These are phyloP conservation scores for Macrosteles quadrilineatus DNA, from an alignment of 1,140 invertebrate genomes.

Conservation along the genomic window DNA sequence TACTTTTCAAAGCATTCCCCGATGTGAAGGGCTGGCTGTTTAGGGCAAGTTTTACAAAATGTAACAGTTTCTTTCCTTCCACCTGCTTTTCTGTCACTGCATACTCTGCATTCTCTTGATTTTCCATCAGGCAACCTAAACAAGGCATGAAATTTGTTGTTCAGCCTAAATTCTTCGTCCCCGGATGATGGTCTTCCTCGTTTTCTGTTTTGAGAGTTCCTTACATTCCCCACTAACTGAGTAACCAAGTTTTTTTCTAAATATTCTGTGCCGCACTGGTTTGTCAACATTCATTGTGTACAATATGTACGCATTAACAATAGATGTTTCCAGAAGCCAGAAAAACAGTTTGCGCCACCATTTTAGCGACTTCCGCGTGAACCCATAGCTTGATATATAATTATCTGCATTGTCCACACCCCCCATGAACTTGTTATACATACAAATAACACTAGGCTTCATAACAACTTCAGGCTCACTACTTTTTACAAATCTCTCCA, in stretches of 20 bases:
- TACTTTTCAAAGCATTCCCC: conserved; percentile 27
- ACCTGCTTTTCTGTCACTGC: conserved; percentile 16
- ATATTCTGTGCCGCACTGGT: conserved; percentile 4
- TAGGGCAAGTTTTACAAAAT: conserved; percentile 23
- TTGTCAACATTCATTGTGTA: background rate
- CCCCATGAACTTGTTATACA: conserved; percentile 9
- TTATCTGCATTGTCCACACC: background rate
- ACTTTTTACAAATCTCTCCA: no score
- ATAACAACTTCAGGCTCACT: no score
- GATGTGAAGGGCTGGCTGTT: conserved; percentile 3
- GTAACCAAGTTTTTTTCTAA: conserved; percentile 6
- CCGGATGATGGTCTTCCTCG: conserved; percentile 3
- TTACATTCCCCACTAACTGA: conserved; percentile 17
- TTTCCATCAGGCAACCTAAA: background rate
- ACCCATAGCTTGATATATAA: background rate
- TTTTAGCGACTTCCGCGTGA: background rate
- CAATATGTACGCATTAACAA: conserved; percentile 15
- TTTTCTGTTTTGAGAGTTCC: conserved; percentile 19
- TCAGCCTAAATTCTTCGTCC: background rate
- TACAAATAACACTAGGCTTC: background rate
- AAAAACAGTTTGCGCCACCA: conserved; percentile 26
- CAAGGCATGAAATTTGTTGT: background rate
- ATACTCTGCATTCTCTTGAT: conserved; percentile 18
- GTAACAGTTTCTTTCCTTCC: conserved; percentile 1
- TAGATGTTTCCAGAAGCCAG: conserved; percentile 22